These are phyloP conservation scores for Prolemur simus DNA, from an alignment of 2,113 vertebrate genomes.

Conservation along the genomic window DNA sequence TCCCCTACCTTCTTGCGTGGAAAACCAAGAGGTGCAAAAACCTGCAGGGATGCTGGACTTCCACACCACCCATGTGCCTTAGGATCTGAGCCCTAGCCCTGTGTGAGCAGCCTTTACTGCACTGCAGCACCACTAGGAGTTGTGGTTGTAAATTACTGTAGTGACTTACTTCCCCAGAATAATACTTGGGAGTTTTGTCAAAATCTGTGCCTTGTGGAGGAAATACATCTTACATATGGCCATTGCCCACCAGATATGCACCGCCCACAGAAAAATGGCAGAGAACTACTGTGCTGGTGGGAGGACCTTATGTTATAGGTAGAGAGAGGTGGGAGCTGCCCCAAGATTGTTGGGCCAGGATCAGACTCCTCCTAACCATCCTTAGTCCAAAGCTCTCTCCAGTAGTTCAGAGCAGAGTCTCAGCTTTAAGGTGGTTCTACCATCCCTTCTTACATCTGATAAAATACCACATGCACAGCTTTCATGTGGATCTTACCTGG, in stretches of 20 bases:
- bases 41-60: background rate
- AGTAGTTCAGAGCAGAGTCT: background rate
- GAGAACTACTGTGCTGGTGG: background rate
- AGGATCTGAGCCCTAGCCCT: background rate
- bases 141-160: background rate
- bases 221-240: background rate
- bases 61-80: background rate
- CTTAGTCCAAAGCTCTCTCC: background rate
- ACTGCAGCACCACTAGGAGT: background rate
- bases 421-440: background rate
- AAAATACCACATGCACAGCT: background rate
- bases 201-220: background rate
- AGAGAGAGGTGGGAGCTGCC: background rate
- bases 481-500: background rate
- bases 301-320: background rate
- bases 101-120: rapidly evolving
- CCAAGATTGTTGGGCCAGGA: background rate
- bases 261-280: background rate
- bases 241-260: background rate
- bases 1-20: background rate
- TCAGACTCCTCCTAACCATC: background rate
- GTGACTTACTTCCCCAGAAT: background rate
- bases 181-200: constrained; percentile 8
- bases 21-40: background rate
- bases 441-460: background rate